Evolutionary conservation across 2,113 vertebrate species (phyloP).

Genomic region (Atractosteus spatula): DNA sequence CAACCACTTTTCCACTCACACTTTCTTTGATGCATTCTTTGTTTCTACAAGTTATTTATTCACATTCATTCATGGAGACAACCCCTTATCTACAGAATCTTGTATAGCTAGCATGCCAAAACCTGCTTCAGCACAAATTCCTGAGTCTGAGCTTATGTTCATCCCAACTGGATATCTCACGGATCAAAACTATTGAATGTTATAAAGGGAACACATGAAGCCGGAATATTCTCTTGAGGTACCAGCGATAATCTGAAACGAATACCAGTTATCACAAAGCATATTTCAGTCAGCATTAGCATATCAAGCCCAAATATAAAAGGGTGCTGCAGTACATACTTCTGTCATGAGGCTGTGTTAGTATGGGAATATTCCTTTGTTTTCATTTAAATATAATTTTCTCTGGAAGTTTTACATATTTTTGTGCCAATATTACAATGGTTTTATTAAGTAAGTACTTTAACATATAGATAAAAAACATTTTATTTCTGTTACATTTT

Average conservation of each 20-base stretch:
- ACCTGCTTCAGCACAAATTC: constrained; percentile 9
- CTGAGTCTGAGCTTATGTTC: not conserved
- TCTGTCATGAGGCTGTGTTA: not conserved
- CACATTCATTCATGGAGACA: constrained; percentile 3
- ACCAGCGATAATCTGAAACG: constrained; percentile 12
- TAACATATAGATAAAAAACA: no score
- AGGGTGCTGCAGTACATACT: not conserved
- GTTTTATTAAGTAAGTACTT: not conserved
- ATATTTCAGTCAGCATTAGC: constrained; percentile 3
- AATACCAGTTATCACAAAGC: constrained; percentile 17
- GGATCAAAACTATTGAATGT: constrained; percentile 10
- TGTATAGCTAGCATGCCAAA: not conserved
- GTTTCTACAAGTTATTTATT: constrained; percentile 1
- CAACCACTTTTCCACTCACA: not conserved
- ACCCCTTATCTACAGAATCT: not conserved
- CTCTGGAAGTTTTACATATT: not conserved
- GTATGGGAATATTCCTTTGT: not conserved
- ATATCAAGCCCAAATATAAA: constrained; percentile 8
- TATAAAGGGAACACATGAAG: constrained; percentile 17
- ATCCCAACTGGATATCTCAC: constrained; percentile 8
- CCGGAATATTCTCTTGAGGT: constrained; percentile 8
- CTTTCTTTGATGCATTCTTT: not conserved
- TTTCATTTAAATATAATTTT: constrained; percentile 5
- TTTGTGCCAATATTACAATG: not conserved
- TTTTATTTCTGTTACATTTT: no score